A percentile compares a stretch with the other conserved stretches of the same genome.
These are phyloP conservation scores for Hyaena hyaena DNA, from an alignment of 2,113 vertebrate species.

Conservation along the genomic window DNA sequence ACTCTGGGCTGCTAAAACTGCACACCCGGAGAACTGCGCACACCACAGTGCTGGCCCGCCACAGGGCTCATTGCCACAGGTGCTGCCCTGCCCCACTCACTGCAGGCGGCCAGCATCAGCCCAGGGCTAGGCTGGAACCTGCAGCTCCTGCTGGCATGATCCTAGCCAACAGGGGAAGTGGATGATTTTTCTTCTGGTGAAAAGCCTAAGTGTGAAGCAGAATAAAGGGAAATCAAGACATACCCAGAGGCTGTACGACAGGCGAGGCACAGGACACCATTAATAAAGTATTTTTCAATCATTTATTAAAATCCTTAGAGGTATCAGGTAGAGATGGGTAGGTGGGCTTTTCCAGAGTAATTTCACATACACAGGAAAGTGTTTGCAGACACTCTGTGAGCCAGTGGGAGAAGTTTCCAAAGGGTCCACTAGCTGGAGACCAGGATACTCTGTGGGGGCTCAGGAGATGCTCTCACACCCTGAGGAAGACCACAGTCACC, in stretches of 20 bases:
- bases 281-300: background rate
- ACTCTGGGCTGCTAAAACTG: background rate
- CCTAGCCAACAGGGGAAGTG: background rate
- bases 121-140: background rate
- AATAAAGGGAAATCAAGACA: background rate
- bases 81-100: background rate
- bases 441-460: background rate
- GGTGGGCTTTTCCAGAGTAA: background rate
- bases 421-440: background rate
- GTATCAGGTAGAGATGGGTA: background rate
- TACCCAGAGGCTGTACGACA: background rate
- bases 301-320: slow-evolving; percentile 5
- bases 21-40: background rate
- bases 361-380: background rate
- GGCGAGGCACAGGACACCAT: background rate
- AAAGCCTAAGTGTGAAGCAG: background rate
- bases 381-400: background rate
- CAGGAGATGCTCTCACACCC: background rate
- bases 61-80: accelerated
- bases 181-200: background rate
- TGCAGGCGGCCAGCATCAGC: background rate
- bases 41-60: background rate
- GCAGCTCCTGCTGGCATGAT: background rate
- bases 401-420: background rate
- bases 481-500: background rate